These are phyloP conservation scores for Sycobia sp. DNA, from an alignment of 1,140 invertebrate species.

Conservation along the genomic window DNA sequence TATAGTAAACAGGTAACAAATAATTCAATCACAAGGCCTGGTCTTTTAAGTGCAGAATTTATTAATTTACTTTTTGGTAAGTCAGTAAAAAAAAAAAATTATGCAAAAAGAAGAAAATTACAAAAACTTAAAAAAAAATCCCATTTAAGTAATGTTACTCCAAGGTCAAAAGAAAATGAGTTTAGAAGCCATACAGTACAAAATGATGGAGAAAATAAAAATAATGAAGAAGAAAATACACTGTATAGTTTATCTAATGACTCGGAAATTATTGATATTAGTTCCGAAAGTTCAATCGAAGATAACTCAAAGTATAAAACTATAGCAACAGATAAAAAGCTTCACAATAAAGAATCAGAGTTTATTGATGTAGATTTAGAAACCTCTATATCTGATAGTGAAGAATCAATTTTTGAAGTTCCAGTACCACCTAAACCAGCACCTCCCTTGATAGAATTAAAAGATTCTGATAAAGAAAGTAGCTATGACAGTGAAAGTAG, in stretches of 20 bases:
- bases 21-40: background rate
- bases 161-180: background rate
- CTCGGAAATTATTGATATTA: slow-evolving; percentile 28
- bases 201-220: background rate
- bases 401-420: slow-evolving; percentile 55
- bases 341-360: slow-evolving; percentile 1
- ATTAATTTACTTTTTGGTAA: background rate
- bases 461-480: slow-evolving; percentile 44
- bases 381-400: slow-evolving; percentile 43
- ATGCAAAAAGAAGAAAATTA: background rate
- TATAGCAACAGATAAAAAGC: slow-evolving; percentile 19
- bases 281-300: slow-evolving; percentile 24
- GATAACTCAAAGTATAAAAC: slow-evolving; percentile 29
- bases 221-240: background rate
- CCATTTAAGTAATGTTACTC: background rate
- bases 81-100: background rate
- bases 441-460: slow-evolving; percentile 49
- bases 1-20: background rate
- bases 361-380: slow-evolving; percentile 10
- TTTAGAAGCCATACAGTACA: background rate
- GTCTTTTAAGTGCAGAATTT: slow-evolving; percentile 13
- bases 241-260: slow-evolving; percentile 2
- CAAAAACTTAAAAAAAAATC: background rate
- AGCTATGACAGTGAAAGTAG: slow-evolving; percentile 15
- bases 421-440: slow-evolving; percentile 53